Evolutionary conservation across 2,888 invertebrate species (phyloP), one percentile per base, ranked within the genome.

Genomic region (Encarsia formosa): DNA sequence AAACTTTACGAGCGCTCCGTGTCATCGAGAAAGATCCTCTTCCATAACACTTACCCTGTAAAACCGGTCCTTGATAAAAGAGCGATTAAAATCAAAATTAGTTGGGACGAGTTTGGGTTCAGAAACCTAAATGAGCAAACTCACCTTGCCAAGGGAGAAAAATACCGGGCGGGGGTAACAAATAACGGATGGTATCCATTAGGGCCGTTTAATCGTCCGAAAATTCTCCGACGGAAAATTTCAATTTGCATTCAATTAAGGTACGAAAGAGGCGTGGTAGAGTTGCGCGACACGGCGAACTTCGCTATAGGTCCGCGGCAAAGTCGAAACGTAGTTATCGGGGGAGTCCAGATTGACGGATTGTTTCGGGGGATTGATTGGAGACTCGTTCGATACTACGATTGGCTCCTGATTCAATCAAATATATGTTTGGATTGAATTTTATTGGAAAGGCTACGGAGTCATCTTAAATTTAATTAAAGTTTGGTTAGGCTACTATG

Each of bases 261-360:
- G 32, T 5, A 3, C 22, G 41, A 23, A 16, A 6, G 8, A 37
- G 31, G 38, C 16, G 16, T 26, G 29, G 35, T 19, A 22, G 23
- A 22, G 16, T n/a, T 15, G 35, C 23, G 4, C 26, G 38, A 18
- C n/a, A n/a, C n/a, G n/a, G n/a, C n/a, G 23, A 18, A 22, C 24
- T 15, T 19, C 29, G 35, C n/a, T 15, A 16, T 8, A 16, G 8
- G 44, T 34, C 20, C 50, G 59, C 56, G 40, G 54, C 56, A 55
- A 49, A 59, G 57, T 56, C 58, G 59, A 59, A 61, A 61, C 50
- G 49, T 48, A 59, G 61, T 61, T 57, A 61, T 53, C 57, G 16
- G 57, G 59, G 52, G 57, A 59, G 58, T 57, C 50, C 54, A 57
- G 57, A 61, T 58, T 56, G 56, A 59, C 59, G 44, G 44, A 56